Conservation (phyloP, 2,113 vertebrate genomes). For the Tringa solitaria region DNA sequence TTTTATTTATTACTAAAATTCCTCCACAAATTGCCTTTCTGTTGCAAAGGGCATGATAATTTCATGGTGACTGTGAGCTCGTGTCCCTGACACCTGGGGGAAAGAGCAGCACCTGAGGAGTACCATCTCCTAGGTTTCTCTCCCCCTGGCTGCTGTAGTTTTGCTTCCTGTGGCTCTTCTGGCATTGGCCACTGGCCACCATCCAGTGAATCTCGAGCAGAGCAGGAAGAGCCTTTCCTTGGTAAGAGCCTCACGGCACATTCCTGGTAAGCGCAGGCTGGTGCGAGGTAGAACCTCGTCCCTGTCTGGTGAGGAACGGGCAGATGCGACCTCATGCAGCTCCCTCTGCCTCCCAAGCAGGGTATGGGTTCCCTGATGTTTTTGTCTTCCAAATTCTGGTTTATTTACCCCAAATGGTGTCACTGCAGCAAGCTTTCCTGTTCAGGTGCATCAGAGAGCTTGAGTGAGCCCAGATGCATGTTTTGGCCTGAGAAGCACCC, state of each 20-base stretch:
- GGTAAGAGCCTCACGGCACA: accelerated
- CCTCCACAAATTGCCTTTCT: neutral
- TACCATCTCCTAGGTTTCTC: neutral
- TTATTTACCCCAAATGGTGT: neutral
- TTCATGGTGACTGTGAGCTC: accelerated
- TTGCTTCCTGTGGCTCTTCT: neutral
- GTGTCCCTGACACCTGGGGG: accelerated
- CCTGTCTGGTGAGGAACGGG: accelerated
- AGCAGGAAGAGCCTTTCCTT: neutral
- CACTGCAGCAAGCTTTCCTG: neutral
- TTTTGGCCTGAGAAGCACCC: accelerated
- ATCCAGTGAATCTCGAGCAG: neutral
- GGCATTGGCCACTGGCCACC: neutral
- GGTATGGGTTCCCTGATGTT: accelerated
- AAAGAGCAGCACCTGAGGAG: neutral
- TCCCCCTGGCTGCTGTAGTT: accelerated
- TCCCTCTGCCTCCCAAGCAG: neutral
- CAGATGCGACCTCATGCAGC: accelerated
- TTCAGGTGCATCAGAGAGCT: neutral
- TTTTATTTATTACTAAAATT: neutral
- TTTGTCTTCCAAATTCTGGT: neutral
- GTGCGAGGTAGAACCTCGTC: accelerated
- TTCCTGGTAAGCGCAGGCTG: neutral
- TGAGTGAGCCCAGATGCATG: accelerated
- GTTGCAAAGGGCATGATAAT: neutral